Base-by-base conservation (phyloP, 2,797 vertebrate species). In the Alcedo atthis region DNA sequence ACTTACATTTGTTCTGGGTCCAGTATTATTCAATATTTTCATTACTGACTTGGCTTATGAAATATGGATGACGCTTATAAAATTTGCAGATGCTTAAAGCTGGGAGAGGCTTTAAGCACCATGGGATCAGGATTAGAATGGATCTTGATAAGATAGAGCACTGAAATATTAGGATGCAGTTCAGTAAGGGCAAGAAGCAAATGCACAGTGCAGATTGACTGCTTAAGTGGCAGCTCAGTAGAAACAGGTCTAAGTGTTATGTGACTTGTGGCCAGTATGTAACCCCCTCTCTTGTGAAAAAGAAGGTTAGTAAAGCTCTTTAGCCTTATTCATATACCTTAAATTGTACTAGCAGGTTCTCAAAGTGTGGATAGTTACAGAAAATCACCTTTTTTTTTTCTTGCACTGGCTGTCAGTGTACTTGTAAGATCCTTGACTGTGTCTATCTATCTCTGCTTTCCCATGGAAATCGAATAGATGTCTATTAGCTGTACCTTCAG, bases 61-160 rank as follows among this genome's bases (percentile, higher is more conserved):
- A 91, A 91, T 92, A 95, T 93, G 86, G 75, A 95, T 92, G 77
- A 77, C 63, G 57, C 90, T 88, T 92, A 92, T 94, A 86, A 92
- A 93, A 92, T 86, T 83, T 93, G 63, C 83, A 90, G 55, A 59
- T 68, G 55, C 63, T 90, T 86, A 88, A 90, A 78, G 40, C 67
- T 79, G 40, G 43, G 74, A 69, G 77, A 93, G 24, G 26, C 51
- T 89, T 91, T 89, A 93, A 85, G 69, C 80, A 79, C 21, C 24
- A 9, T 22, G 46, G 59, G 59, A 88, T 70, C 26, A 51, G 81
- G 81, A 79, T 79, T 88, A 81, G 63, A 81, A 73, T 57, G 63
- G 81, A 90, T 88, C 61, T 49, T 70, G 74, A 63, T 70, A 57
- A 76, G 91, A 49, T 3, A 8, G n/a, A 83, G 68, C 18, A 13